Evolutionary conservation across 2,888 invertebrate species (phyloP).

Genomic region (Miltochrista miniata): DNA sequence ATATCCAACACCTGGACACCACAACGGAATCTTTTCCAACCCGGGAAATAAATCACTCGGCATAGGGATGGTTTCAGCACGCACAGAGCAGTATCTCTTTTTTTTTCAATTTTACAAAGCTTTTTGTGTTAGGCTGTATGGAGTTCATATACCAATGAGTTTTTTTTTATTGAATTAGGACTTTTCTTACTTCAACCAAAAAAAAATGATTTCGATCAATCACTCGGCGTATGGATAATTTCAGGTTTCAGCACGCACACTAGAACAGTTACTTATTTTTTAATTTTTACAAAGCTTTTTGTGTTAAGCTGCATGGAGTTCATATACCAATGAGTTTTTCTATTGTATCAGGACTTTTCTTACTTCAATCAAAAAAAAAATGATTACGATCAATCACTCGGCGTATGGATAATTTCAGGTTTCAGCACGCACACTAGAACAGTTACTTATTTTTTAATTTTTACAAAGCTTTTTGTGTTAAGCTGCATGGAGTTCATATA

Average conservation of each 20-base stretch:
- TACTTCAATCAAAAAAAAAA: too few species aligned
- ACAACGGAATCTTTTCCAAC: slow-evolving; percentile 18
- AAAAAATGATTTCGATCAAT: too few species aligned
- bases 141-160: too few species aligned
- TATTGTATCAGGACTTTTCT: too few species aligned
- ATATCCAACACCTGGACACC: slow-evolving; percentile 43
- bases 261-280: slow-evolving; percentile 33
- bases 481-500: too few species aligned
- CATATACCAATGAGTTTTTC: too few species aligned
- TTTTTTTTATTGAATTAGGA: too few species aligned
- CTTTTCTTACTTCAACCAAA: too few species aligned
- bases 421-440: slow-evolving; percentile 18
- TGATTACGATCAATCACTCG: slow-evolving; percentile 42
- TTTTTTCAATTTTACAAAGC: slow-evolving; percentile 22
- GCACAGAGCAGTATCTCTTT: slow-evolving; percentile 31
- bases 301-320: too few species aligned
- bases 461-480: slow-evolving; percentile 12
- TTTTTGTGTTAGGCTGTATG: slow-evolving; percentile 1
- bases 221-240: slow-evolving; percentile 30
- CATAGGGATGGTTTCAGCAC: slow-evolving; percentile 25
- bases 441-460: slow-evolving; percentile 31
- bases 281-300: slow-evolving; percentile 16
- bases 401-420: slow-evolving; percentile 28
- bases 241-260: slow-evolving; percentile 20
- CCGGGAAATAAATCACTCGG: slow-evolving; percentile 34